Percentiles rank a stretch among this genome's conserved stretches.
Evolutionary conservation across 2,888 invertebrate genomes (phyloP).

Genomic region (Parochlus steinenii): DNA sequence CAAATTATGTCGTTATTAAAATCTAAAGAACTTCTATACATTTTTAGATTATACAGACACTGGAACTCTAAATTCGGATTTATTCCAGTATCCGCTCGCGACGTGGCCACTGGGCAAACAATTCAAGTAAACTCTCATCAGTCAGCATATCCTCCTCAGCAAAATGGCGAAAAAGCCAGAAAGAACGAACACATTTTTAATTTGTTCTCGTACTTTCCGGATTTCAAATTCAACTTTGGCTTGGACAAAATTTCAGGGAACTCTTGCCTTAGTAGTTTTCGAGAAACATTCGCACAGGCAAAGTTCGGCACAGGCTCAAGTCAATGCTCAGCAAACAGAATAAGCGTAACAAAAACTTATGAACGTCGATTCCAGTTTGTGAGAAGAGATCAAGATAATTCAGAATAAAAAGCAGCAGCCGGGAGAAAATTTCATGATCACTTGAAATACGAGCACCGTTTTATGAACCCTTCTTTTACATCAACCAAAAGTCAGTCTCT

Average conservation of each 20-base stretch:
- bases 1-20: slow-evolving; percentile 2
- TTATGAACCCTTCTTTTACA: too few species aligned
- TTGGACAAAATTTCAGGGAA: too few species aligned
- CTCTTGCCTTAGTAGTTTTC: too few species aligned
- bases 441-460: too few species aligned
- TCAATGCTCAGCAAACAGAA: not conserved
- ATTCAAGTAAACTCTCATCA: slow-evolving; percentile 23
- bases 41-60: slow-evolving; percentile 32
- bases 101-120: slow-evolving; percentile 33
- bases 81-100: slow-evolving; percentile 40
- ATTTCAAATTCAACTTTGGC: slow-evolving; percentile 4
- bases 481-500: too few species aligned
- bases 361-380: too few species aligned
- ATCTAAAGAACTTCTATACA: slow-evolving; percentile 1
- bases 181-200: slow-evolving; percentile 1
- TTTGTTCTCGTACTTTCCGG: slow-evolving; percentile 1
- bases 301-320: too few species aligned
- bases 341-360: too few species aligned
- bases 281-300: too few species aligned
- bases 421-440: too few species aligned
- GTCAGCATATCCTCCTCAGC: slow-evolving; percentile 20
- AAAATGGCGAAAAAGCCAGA: not conserved
- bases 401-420: too few species aligned
- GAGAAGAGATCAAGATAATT: too few species aligned
- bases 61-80: slow-evolving; percentile 24